These are phyloP conservation scores for Sorex maritimensis DNA, from an alignment of 2,797 vertebrate genomes.

Conservation along the genomic window DNA sequence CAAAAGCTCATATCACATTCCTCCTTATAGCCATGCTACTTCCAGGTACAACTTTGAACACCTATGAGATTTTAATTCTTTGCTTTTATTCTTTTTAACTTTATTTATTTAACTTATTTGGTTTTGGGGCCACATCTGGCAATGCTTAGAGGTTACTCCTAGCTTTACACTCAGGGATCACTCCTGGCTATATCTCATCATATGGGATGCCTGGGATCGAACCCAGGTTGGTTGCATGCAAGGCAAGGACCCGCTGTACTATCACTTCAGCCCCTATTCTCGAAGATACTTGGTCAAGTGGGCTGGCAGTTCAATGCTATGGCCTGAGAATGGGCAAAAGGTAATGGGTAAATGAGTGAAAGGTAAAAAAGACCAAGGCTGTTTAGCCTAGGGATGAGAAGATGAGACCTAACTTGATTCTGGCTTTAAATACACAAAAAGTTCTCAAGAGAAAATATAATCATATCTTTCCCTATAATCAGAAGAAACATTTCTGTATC, in stretches of 20 bases:
- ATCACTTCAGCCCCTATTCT: too few relatives aligned
- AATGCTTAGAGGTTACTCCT: too few relatives aligned
- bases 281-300: too few relatives aligned
- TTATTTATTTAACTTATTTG: too few relatives aligned
- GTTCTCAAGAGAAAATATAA: constrained; percentile 78
- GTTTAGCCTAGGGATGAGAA: constrained; percentile 56
- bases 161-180: too few relatives aligned
- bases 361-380: constrained; percentile 74
- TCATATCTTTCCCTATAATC: constrained; percentile 74
- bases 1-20: neutral
- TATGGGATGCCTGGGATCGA: too few relatives aligned
- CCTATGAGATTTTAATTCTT: neutral
- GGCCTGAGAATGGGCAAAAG: too few relatives aligned
- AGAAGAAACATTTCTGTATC: constrained; percentile 78
- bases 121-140: too few relatives aligned
- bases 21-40: neutral
- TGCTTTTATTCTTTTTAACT: constrained; percentile 14
- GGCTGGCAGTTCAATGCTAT: too few relatives aligned
- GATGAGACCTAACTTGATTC: constrained; percentile 75
- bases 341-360: neutral
- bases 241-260: too few relatives aligned
- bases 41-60: constrained; percentile 23
- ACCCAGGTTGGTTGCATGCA: too few relatives aligned
- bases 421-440: constrained; percentile 75
- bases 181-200: too few relatives aligned